Percentiles rank a stretch among this genome's conserved stretches.
Conservation (phyloP, 2,797 vertebrate species). For the Hipposideros larvatus region DNA sequence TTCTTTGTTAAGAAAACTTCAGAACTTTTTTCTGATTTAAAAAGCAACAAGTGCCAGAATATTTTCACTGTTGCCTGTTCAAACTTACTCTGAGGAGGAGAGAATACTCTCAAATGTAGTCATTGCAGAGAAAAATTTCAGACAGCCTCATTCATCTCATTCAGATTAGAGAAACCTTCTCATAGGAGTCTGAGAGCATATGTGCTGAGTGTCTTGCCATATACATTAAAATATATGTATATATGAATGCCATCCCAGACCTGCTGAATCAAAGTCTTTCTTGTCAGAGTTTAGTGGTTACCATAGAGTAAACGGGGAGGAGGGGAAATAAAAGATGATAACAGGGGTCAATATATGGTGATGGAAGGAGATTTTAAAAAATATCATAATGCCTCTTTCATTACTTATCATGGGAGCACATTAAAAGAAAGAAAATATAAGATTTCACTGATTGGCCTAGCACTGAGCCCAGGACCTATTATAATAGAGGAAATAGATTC, state of each 20-base stretch:
- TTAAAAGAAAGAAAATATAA: background rate
- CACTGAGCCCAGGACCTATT: background rate
- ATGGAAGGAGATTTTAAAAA: background rate
- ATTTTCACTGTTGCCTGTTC: background rate
- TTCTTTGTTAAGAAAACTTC: background rate
- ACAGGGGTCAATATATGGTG: too few species aligned
- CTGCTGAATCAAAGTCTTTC: background rate
- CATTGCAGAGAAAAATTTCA: background rate
- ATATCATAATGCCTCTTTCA: background rate
- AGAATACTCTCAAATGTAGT: background rate
- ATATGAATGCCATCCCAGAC: background rate
- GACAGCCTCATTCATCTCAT: background rate
- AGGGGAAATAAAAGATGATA: too few species aligned
- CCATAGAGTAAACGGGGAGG: too few species aligned
- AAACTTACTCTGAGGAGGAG: background rate
- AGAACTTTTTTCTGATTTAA: background rate
- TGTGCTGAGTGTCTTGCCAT: background rate
- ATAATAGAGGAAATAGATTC: background rate
- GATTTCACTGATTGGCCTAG: background rate
- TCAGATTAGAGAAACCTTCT: background rate
- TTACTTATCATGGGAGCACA: background rate
- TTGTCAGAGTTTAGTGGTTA: background rate
- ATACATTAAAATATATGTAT: background rate
- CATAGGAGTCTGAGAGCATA: background rate
- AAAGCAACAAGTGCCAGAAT: background rate